Base-by-base conservation (phyloP, 1,140 invertebrate species). In the Drosophila erecta region DNA sequence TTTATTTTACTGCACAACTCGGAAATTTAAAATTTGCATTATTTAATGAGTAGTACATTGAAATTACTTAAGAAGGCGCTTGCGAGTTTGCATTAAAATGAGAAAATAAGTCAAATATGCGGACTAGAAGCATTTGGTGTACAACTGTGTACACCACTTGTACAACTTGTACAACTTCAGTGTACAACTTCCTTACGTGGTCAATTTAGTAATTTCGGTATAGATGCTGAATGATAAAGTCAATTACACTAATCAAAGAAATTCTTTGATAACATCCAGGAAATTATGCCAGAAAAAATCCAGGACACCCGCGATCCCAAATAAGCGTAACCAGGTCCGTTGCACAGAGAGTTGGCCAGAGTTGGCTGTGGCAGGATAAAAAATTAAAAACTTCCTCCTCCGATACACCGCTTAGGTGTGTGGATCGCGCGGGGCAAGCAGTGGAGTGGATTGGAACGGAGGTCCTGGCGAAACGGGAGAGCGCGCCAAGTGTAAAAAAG, bases 301-400 rank as follows among this genome's bases (percentile, higher is more conserved):
- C 40, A 8, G 22, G 41, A 12, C n/a, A 43, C 22, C 44, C 44
- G 40, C 30, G 20, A 20, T 3, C 20, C 49, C 30, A 11, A 50
- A 51, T 20, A 46, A 57, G 33, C 47, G 58, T 55, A 56, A 33
- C 38, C 38, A 40, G 50, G 58, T 35, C 41, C 20, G 35, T 70
- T 67, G 64, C 67, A 72, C 41, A 58, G 30, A 3, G 30, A 30
- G 30, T 59, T 61, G 22, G 40, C 49, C 54, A 37, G 65, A 60
- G 61, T 49, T 77, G 69, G 56, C 46, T 14, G 50, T 44, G 44
- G 58, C 49, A 69, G 57, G 72, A 89, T 89, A 89, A 84, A 90
- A 89, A 85, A 90, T 91, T 89, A 86, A 90, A 91, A 91, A 91
- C 89, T 91, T 91, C 67, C 84, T 91, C 89, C 89, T 83, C 76